phyloP scores from a whole-genome alignment of 2,888 invertebrate genomes.

The Polydrusus pterygomalis region DNA sequence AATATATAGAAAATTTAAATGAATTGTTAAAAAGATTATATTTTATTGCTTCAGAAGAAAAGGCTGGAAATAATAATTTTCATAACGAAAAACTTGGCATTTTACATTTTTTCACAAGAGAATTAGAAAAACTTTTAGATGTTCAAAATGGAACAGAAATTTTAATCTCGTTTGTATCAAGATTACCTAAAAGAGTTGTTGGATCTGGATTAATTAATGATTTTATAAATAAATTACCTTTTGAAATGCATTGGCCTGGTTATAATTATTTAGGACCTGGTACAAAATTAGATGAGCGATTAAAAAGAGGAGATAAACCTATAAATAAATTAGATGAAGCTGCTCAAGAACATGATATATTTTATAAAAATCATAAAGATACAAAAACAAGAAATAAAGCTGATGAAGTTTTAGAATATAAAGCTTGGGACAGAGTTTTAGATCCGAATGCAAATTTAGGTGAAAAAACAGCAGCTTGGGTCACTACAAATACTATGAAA shows the following conservation, averaged over 20 bases:
- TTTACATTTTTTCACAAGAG: neutral
- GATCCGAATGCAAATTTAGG: neutral
- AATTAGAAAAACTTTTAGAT: conserved; percentile 1
- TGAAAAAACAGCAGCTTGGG: conserved; percentile 4
- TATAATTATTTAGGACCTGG: neutral
- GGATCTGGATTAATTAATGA: neutral
- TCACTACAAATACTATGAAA: neutral
- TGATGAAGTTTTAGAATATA: conserved; percentile 8
- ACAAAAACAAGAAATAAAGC: conserved; percentile 4
- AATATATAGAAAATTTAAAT: conserved; percentile 10
- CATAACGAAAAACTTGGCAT: neutral
- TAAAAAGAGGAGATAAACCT: neutral
- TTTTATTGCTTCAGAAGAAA: conserved; percentile 1
- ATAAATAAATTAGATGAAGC: conserved; percentile 11
- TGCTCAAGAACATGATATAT: neutral
- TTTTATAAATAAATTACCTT: conserved; percentile 9
- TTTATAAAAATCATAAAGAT: conserved; percentile 8
- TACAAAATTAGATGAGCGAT: neutral
- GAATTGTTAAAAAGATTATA: neutral
- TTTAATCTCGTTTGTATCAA: neutral
- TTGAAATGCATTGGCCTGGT: conserved; percentile 4
- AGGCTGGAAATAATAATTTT: conserved; percentile 7
- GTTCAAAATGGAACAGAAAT: neutral
- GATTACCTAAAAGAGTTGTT: neutral
- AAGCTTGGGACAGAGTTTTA: conserved; percentile 6